These are phyloP conservation scores for Macrobrachium rosenbergii DNA, from an alignment of 1,140 invertebrate species.

Conservation along the genomic window DNA sequence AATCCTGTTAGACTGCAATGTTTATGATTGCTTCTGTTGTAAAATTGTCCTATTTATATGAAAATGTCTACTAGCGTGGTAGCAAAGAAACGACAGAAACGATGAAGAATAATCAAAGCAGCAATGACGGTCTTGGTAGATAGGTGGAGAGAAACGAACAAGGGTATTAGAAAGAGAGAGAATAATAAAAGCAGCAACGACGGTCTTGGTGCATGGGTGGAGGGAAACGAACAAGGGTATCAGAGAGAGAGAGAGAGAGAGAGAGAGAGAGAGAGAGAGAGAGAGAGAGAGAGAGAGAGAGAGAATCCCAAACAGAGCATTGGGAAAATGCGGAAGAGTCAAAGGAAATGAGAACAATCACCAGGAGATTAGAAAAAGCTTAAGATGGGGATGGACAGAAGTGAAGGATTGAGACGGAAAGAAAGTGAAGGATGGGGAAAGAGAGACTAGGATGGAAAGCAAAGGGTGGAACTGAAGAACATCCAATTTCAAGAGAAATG, in stretches of 20 bases:
- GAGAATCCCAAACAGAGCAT: neutral
- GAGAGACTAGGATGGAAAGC: neutral
- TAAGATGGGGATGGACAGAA: neutral
- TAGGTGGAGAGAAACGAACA: no score
- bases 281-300: slow-evolving; percentile 49
- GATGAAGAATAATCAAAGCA: no score
- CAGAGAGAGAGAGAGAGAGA: slow-evolving; percentile 23
- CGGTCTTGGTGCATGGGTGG: no score
- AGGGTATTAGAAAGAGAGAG: neutral
- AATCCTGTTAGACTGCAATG: no score
- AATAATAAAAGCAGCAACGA: no score
- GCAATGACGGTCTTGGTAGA: no score
- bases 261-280: slow-evolving; percentile 33
- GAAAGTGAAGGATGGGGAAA: neutral
- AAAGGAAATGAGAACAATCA: neutral
- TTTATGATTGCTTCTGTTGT: no score
- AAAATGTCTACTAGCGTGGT: neutral
- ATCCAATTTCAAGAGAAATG: neutral
- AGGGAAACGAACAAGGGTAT: no score
- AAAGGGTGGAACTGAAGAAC: neutral
- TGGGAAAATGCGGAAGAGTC: neutral
- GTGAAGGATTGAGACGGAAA: neutral
- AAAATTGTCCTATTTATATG: no score
- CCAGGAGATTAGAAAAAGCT: neutral
- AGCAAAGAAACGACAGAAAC: neutral